Evolutionary conservation across 2,113 vertebrate species (phyloP).

Genomic region (Dicentrarchus labrax): DNA sequence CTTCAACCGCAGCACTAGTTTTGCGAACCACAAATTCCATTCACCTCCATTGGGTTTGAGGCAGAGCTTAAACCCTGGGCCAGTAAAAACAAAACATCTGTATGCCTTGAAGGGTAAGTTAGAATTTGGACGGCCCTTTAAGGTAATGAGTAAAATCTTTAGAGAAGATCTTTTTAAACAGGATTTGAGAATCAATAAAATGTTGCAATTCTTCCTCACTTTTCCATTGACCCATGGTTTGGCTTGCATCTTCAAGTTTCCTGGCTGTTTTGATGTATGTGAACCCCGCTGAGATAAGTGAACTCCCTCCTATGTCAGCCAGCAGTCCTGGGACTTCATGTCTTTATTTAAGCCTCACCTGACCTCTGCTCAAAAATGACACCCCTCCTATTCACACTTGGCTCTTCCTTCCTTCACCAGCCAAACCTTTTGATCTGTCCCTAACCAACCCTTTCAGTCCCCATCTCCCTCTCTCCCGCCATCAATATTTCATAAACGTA

Average conservation of each 20-base stretch:
- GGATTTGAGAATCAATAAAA: neutral
- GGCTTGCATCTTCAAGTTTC: neutral
- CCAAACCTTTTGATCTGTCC: constrained; percentile 65
- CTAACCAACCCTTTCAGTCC: constrained; percentile 69
- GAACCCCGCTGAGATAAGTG: neutral
- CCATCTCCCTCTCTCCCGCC: constrained; percentile 43
- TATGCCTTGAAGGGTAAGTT: neutral
- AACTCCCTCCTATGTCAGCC: constrained; percentile 6
- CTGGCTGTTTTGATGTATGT: constrained; percentile 21
- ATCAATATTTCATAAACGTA: constrained; percentile 92
- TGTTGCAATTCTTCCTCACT: neutral
- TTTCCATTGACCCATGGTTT: constrained; percentile 16
- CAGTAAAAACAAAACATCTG: neutral
- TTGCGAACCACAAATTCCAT: neutral
- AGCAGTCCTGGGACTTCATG: constrained; percentile 19
- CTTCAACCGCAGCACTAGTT: neutral
- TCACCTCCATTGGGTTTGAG: neutral
- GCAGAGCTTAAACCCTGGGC: neutral
- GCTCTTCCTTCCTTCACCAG: constrained; percentile 28
- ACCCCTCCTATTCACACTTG: constrained; percentile 46
- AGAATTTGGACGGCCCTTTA: neutral
- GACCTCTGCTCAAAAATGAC: constrained; percentile 48
- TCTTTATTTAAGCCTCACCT: constrained; percentile 57
- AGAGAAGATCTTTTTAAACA: neutral
- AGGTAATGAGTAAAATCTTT: neutral